Conservation (phyloP, 2,797 vertebrate genomes). For the Champsocephalus esox region DNA sequence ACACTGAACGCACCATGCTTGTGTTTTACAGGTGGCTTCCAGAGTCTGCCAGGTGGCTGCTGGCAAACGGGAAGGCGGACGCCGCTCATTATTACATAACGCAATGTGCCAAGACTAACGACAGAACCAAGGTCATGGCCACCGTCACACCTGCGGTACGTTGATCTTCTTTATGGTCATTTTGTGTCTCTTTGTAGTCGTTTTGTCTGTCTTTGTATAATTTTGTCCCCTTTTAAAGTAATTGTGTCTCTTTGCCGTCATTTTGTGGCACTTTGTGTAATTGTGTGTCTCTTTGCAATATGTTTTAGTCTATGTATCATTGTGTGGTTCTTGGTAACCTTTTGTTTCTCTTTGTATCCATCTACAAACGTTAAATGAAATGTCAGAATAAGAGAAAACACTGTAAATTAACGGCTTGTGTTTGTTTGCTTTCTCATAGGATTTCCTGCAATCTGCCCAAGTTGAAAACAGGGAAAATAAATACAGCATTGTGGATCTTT, state of each 20-base stretch:
- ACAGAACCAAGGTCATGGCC: conserved; percentile 54
- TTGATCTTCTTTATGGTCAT: background rate
- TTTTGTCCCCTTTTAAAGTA: too few relatives aligned
- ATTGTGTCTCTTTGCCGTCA: too few relatives aligned
- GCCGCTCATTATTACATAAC: conserved; percentile 74
- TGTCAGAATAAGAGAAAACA: background rate
- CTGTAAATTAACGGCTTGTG: background rate
- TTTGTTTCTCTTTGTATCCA: too few relatives aligned
- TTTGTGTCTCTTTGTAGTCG: too few relatives aligned
- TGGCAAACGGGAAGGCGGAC: conserved; percentile 67
- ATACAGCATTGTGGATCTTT: conserved; percentile 86
- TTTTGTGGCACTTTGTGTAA: too few relatives aligned
- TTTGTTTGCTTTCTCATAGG: conserved; percentile 47
- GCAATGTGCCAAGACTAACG: conserved; percentile 75
- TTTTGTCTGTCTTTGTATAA: too few relatives aligned
- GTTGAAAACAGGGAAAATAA: conserved; percentile 56
- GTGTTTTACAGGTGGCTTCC: conserved; percentile 72
- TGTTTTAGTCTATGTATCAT: too few relatives aligned
- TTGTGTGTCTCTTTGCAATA: too few relatives aligned
- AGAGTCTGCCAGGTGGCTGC: conserved; percentile 81
- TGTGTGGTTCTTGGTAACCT: too few relatives aligned
- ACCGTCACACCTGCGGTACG: conserved; percentile 61
- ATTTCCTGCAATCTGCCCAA: conserved; percentile 61
- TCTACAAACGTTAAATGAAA: too few relatives aligned
- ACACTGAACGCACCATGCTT: conserved; percentile 6